Evolutionary conservation across 2,888 invertebrate species (phyloP).

Genomic region (Lasioglossum calceatum): DNA sequence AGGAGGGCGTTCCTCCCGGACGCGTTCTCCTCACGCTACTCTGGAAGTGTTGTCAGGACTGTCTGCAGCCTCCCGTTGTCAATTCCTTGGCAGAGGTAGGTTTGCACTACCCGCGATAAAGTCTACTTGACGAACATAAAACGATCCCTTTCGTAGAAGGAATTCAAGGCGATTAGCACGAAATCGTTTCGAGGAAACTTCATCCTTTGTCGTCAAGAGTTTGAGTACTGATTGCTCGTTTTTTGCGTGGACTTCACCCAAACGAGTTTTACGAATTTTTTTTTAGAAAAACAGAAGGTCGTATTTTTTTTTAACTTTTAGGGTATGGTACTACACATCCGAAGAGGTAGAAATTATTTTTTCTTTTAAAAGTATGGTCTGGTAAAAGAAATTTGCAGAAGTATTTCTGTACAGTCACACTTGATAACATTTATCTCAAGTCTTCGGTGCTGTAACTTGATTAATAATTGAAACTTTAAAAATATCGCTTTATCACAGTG

Average conservation of each 20-base stretch:
- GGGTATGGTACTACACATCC: background rate
- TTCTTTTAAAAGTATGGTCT: background rate
- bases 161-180: background rate
- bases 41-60: conserved; percentile 95
- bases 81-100: conserved; percentile 92
- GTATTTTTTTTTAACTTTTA: background rate
- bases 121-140: background rate
- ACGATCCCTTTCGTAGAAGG: background rate
- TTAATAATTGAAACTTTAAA: background rate
- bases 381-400: background rate
- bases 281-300: background rate
- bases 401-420: background rate
- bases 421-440: background rate
- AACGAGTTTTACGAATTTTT: background rate
- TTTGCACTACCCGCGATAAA: background rate
- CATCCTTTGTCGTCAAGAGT: background rate
- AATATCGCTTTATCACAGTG: background rate
- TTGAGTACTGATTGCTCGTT: background rate
- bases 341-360: background rate
- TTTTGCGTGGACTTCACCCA: background rate
- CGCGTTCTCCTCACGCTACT: conserved; percentile 92
- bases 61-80: conserved; percentile 91
- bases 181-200: background rate
- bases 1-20: conserved; percentile 88
- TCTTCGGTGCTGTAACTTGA: background rate